Evolutionary conservation across 2,113 vertebrate species (phyloP).

Genomic region (Scopus umbretta): DNA sequence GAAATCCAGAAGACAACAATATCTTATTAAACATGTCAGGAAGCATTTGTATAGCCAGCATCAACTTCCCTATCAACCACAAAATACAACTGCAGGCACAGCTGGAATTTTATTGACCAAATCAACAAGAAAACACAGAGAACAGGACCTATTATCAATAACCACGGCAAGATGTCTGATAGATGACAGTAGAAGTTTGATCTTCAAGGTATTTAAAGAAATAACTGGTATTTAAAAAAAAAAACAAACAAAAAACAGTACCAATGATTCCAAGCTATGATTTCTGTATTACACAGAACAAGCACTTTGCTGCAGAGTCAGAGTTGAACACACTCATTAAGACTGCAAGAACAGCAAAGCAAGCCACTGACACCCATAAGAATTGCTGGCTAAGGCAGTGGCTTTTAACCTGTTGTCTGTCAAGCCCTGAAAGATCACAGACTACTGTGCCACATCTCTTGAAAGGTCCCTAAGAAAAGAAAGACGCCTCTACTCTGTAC

Average conservation of each 20-base stretch:
- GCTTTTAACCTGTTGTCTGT: background rate
- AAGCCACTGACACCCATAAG: background rate
- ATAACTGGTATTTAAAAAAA: background rate
- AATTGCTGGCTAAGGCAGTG: background rate
- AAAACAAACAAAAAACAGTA: too few species aligned
- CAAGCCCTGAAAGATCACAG: background rate
- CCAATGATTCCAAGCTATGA: background rate
- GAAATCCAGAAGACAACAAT: background rate
- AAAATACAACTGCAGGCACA: background rate
- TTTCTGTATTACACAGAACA: background rate
- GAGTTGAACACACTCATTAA: background rate
- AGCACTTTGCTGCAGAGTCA: background rate
- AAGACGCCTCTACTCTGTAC: background rate
- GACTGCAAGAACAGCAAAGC: background rate
- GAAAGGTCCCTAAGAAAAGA: background rate
- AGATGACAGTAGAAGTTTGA: background rate
- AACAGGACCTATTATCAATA: background rate
- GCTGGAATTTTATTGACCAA: background rate
- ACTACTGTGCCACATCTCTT: background rate
- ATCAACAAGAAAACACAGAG: background rate
- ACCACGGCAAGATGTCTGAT: background rate
- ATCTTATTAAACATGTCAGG: background rate
- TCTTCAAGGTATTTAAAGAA: background rate
- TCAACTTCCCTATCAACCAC: background rate
- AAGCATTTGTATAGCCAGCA: background rate